Evolutionary conservation across 2,888 invertebrate genomes (phyloP), one percentile per base, ranked within the genome.

Genomic region (Eilema caniola): DNA sequence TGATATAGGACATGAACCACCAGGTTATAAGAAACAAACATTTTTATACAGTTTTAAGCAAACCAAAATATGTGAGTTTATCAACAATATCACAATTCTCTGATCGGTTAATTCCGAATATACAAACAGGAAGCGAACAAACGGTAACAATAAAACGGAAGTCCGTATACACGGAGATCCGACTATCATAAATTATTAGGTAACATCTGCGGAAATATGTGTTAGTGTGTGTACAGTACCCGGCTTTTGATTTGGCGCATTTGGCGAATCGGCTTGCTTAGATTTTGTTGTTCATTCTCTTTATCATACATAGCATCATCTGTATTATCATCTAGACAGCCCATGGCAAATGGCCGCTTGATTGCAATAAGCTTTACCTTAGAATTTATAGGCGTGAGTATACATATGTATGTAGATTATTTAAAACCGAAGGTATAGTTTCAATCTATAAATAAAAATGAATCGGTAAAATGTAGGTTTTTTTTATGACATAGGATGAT

Each of bases 221-320:
- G 66, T 62, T 68, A 70, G 68, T 77, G 68, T 56, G 47, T 62
- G 47, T 47, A 47, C 47, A 47, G 20, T 20, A 47, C 20, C 1
- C 47, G 47, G 47, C 47, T 47, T 47, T 7, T 47, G 1, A 47
- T 20, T 47, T 47, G 20, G 16, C 16, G 16, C 20, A 20, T 20
- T 20, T 20, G 4, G 47, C 3, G 28, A 28, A 28, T 28, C 28
- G 28, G 28, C 28, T 28, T 28, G 28, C 28, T 28, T 28, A 2
- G 28, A 5, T 2, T 28, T 28, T 28, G 5, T 28, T 28, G 3
- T 28, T 2, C 28, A 28, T 28, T 28, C 28, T 28, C 28, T 28
- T 2, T n/a, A n/a, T n/a, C n/a, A n/a, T n/a, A n/a, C n/a, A n/a
- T n/a, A n/a, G n/a, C n/a, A n/a, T n/a, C n/a, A n/a, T n/a, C n/a